Conservation (phyloP, 2,797 vertebrate genomes). For the Sphenopsis melanotis region DNA sequence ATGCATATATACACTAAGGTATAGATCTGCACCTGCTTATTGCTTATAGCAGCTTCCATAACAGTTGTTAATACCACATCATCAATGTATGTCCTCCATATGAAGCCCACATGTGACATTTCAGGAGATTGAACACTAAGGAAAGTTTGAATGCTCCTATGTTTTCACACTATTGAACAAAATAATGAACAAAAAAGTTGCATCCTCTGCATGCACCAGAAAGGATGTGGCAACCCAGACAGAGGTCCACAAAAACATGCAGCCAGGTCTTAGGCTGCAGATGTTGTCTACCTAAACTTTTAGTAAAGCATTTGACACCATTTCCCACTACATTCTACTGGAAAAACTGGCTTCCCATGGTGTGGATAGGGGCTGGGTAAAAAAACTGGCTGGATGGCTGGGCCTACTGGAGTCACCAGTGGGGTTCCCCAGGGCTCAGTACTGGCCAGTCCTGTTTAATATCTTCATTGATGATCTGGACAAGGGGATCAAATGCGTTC, state of each 20-base stretch:
- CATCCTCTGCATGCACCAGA: neutral
- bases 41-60: neutral
- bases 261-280: neutral
- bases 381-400: neutral
- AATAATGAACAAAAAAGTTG: neutral
- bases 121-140: neutral
- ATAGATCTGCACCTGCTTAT: neutral
- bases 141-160: neutral
- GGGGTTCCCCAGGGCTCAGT: neutral
- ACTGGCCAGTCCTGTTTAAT: neutral
- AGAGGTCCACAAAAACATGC: neutral
- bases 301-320: neutral
- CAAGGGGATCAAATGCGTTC: fast-evolving
- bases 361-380: neutral
- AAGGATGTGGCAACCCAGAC: neutral
- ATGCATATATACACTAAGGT: neutral
- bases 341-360: neutral
- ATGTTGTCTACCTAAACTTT: neutral
- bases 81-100: neutral
- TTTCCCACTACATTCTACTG: neutral
- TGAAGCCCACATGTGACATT: neutral
- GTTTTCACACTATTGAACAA: neutral
- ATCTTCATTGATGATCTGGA: neutral
- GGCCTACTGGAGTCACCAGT: neutral
- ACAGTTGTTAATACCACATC: neutral